These are phyloP conservation scores for Agrilus mali DNA, from an alignment of 2,888 invertebrate genomes.

Conservation along the genomic window DNA sequence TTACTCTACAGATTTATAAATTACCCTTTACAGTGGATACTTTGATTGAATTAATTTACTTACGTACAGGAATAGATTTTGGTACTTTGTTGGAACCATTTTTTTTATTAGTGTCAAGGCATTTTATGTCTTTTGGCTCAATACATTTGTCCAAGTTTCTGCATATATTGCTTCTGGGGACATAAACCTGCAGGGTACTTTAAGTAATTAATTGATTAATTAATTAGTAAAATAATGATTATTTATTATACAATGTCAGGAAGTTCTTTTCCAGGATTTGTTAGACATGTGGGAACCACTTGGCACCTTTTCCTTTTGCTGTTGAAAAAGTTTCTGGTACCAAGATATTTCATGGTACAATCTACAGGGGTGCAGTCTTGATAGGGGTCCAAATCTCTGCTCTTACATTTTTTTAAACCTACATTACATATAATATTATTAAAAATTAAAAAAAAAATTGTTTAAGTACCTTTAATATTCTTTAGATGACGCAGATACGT, in stretches of 20 bases:
- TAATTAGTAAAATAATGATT: background rate
- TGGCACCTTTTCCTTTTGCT: conserved; percentile 25
- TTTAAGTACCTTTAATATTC: background rate
- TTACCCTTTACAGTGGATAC: background rate
- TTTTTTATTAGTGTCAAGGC: conserved; percentile 15
- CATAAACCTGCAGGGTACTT: conserved; percentile 24
- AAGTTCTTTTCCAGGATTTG: conserved; percentile 21
- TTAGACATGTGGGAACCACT: conserved; percentile 29
- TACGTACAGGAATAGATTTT: background rate
- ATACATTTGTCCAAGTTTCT: conserved; percentile 28
- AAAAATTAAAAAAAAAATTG: background rate
- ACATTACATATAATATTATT: background rate
- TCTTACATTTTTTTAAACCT: conserved; percentile 19
- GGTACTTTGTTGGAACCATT: background rate
- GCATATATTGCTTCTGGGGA: conserved; percentile 31
- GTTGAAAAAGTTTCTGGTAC: conserved; percentile 38
- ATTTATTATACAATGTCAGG: conserved; percentile 25
- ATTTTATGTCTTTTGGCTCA: conserved; percentile 21
- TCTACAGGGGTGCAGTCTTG: conserved; percentile 38
- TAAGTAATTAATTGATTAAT: background rate
- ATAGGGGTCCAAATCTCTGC: conserved; percentile 36
- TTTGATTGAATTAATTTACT: background rate
- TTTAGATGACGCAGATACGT: too few relatives aligned
- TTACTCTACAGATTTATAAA: conserved; percentile 19
- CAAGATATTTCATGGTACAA: conserved; percentile 43